Base-by-base conservation (phyloP, 2,888 invertebrate species). In the Pollenia griseotomentosa region DNA sequence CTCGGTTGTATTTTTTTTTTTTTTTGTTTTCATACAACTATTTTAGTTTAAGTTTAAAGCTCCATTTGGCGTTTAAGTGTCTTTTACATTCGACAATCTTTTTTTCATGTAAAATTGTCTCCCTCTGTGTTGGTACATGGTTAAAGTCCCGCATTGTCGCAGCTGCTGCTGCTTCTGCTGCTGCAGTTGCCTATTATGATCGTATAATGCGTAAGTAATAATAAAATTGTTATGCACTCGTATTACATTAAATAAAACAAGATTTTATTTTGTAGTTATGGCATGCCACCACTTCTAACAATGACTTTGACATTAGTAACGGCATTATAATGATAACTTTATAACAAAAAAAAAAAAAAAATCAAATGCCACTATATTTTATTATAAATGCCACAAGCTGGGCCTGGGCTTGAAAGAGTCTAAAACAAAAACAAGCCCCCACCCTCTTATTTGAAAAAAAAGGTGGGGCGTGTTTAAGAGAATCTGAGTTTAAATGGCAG, bases 281-380 rank as follows among this genome's bases (percentile, higher is more conserved):
- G 59, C 70, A 80, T 78, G 55, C 73, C 40, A 78, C 70, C 33
- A 33, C 33, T 33, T 33, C 33, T 78, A 87, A 82, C 87, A 87
- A 87, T 87, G 84, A 84, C 84, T 84, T 87, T 84, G 87, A 87
- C 87, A 87, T 87, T 87, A 70, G 81, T 87, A 87, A 84, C 87
- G 87, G 84, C 73, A 87, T 82, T 84, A 63, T 74, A 87, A 87
- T 82, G 81, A 84, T 63, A 81, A 70, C 68, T 85, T 40, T 70
- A 79, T 48, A 55, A 12, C 1, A 53, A 53, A 51, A 73, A 40
- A 46, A 44, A 59, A 51, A 57, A 10, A 9, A n/a, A 63, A n/a
- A 33, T 0, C 2, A 33, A 33, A 33, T 55, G 10, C 23, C 77
- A 55, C 19, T 65, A 53, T 63, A 16, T 61, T 14, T 53, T 53